Evolutionary conservation across 1,140 invertebrate species (phyloP).

Genomic region (Coelopa frigida): DNA sequence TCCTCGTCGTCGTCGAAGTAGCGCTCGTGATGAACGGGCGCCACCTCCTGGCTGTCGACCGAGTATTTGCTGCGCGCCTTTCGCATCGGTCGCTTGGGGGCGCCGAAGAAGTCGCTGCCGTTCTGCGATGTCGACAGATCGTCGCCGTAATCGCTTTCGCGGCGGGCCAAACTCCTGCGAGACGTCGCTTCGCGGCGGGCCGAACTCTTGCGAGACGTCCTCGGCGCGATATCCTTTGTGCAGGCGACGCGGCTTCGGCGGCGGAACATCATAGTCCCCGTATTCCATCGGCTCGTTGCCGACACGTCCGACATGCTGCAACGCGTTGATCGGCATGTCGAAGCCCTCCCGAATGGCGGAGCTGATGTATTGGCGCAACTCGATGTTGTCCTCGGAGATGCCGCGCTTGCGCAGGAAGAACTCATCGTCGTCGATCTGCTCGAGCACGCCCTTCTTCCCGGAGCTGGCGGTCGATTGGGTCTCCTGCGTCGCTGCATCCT

Average conservation of each 20-base stretch:
- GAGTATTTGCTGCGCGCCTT: slow-evolving; percentile 40
- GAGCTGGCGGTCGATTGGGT: slow-evolving; percentile 43
- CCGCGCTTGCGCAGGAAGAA: slow-evolving; percentile 73
- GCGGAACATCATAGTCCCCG: slow-evolving; percentile 38
- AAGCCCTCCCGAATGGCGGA: slow-evolving; percentile 73
- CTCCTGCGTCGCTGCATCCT: slow-evolving; percentile 23
- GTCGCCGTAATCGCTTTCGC: slow-evolving; percentile 38
- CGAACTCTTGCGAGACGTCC: slow-evolving; percentile 34
- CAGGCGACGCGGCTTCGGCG: slow-evolving; percentile 35
- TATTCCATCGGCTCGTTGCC: slow-evolving; percentile 25
- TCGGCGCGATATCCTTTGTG: slow-evolving; percentile 31
- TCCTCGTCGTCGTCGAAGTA: slow-evolving; percentile 43
- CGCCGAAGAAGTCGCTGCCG: slow-evolving; percentile 32
- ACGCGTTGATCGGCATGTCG: slow-evolving; percentile 55
- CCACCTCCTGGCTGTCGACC: slow-evolving; percentile 44
- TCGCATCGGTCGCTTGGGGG: slow-evolving; percentile 35
- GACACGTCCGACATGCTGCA: slow-evolving; percentile 51
- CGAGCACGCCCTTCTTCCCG: slow-evolving; percentile 56
- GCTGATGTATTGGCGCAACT: slow-evolving; percentile 65
- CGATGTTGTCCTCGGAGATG: slow-evolving; percentile 72
- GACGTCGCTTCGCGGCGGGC: slow-evolving; percentile 27
- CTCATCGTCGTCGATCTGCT: slow-evolving; percentile 79
- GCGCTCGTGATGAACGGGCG: slow-evolving; percentile 19
- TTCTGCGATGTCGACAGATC: slow-evolving; percentile 40
- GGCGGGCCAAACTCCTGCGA: slow-evolving; percentile 34